phyloP scores from a whole-genome alignment of 2,888 invertebrate genomes.

The Dynastes grantii region DNA sequence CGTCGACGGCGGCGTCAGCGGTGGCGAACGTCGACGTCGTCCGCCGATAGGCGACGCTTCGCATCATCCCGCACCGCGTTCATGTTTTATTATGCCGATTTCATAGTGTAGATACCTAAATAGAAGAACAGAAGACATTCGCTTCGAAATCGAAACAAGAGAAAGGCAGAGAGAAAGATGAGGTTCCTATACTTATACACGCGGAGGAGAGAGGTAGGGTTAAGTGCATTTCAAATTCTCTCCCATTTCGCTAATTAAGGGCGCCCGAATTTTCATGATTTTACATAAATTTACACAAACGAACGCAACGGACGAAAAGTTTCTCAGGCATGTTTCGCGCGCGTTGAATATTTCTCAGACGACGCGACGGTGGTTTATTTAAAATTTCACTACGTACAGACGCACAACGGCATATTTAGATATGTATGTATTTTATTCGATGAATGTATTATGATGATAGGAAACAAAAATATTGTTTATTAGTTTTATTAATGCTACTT shows the following conservation, averaged over 20 bases:
- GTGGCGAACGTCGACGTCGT: background rate
- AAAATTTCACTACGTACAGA: no score
- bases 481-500: no score
- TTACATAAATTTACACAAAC: constrained; percentile 41
- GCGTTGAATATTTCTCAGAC: no score
- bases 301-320: constrained; percentile 13
- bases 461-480: no score
- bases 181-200: background rate
- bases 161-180: background rate
- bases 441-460: no score
- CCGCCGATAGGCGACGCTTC: background rate
- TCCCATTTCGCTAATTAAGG: constrained; percentile 43
- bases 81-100: constrained; percentile 71
- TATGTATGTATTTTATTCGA: no score
- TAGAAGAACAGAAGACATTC: constrained; percentile 3
- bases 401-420: no score
- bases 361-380: no score
- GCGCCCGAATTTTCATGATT: constrained; percentile 36
- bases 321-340: background rate
- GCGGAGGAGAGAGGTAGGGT: constrained; percentile 42
- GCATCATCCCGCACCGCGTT: constrained; percentile 64
- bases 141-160: constrained; percentile 4
- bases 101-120: constrained; percentile 59
- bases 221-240: constrained; percentile 51
- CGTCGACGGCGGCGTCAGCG: constrained; percentile 50